Evolutionary conservation across 1,140 invertebrate genomes (phyloP), one percentile per base, ranked within the genome.

Genomic region (Rhyacophila brunnea): DNA sequence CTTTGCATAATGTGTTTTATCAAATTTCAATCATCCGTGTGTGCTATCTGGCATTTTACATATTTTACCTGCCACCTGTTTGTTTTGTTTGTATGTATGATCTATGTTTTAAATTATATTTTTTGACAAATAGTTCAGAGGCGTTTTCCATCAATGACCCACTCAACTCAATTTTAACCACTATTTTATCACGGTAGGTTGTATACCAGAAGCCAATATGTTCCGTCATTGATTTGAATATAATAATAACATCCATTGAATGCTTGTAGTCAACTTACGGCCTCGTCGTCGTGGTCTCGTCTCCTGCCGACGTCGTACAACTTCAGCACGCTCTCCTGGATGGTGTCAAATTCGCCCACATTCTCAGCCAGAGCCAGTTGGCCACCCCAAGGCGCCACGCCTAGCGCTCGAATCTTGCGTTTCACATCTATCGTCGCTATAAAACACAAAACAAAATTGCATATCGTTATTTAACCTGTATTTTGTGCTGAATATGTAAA

Each of bases 391-490:
- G 82, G 81, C 59, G 90, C 89, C 48, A 90, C 85, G 17, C 84
- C 83, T 55, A 94, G 72, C 68, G 88, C 85, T 68, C 86, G 89
- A 70, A 89, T 89, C 68, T 85, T 93, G 70, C 85, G 83, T 70
- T 92, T 93, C 3, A 95, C 88, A 77, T 96, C 93, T 60, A 91
- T 87, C 0, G 94, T 96, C 0, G 92, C 91, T 89, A 72, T 17
- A 74, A 71, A 63, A 52, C 28, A 49, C 10, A 13, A 14, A 14
- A 46, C 9, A 18, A 4, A 19, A n/a, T n/a, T n/a, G n/a, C n/a
- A n/a, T n/a, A n/a, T n/a, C n/a, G n/a, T n/a, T n/a, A n/a, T n/a
- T n/a, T n/a, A n/a, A n/a, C n/a, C n/a, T n/a, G n/a, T n/a, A n/a
- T n/a, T n/a, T n/a, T n/a, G n/a, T n/a, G n/a, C n/a, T n/a, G n/a